Conservation (phyloP, 2,888 invertebrate species). For the Pegoplata infirma region DNA sequence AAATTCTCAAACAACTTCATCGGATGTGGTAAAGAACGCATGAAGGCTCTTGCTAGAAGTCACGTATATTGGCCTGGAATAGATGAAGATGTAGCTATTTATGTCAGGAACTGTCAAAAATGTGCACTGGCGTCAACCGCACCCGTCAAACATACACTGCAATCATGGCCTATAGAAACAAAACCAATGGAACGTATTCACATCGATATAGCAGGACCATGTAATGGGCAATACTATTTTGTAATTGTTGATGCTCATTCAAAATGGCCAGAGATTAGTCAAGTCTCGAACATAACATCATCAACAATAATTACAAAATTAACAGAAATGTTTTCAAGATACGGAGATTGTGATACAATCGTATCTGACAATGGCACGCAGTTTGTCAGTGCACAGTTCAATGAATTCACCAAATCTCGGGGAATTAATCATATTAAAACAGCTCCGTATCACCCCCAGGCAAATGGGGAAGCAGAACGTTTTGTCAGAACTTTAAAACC, state of each 20-base stretch:
- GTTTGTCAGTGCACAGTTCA: constrained; percentile 9
- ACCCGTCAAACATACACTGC: too few relatives aligned
- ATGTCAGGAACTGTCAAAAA: background rate
- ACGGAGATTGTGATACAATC: constrained; percentile 9
- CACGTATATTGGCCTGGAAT: constrained; percentile 2
- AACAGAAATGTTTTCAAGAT: constrained; percentile 17
- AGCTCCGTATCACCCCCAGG: too few relatives aligned
- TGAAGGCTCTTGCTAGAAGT: background rate
- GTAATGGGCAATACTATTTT: too few relatives aligned
- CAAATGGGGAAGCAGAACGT: too few relatives aligned
- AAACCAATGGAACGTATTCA: background rate
- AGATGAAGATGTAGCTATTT: background rate
- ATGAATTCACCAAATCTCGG: background rate
- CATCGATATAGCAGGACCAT: constrained; percentile 1
- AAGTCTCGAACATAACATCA: constrained; percentile 24
- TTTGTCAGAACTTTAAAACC: too few relatives aligned
- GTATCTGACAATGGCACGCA: constrained; percentile 15
- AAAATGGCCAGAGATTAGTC: constrained; percentile 18
- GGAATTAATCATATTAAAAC: background rate
- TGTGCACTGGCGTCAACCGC: background rate
- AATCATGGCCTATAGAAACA: background rate
- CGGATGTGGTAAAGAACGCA: background rate
- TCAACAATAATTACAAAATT: constrained; percentile 12
- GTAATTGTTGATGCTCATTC: too few relatives aligned
- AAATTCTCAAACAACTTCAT: background rate